A percentile compares a stretch with the other conserved stretches of the same genome.
Conservation (phyloP, 1,140 invertebrate species). For the Asbolus verrucosus region DNA sequence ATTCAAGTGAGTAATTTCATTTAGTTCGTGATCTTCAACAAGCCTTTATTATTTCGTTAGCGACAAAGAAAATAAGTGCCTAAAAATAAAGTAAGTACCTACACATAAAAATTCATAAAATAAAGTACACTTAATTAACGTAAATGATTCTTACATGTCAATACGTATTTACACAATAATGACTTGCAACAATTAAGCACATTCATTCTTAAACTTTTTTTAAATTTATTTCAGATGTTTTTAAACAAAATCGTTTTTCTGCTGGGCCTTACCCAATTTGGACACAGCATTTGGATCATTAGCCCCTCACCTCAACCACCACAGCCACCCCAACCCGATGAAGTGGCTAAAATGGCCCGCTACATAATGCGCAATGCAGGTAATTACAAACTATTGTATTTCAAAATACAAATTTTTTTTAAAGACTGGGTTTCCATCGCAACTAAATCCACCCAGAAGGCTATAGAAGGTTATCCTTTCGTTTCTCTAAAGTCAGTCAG, state of each 20-base stretch:
- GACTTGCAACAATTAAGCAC: too few relatives aligned
- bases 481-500: conserved; percentile 79
- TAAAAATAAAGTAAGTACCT: background rate
- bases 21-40: background rate
- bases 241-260: conserved; percentile 1
- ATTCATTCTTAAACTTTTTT: too few relatives aligned
- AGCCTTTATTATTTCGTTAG: too few relatives aligned
- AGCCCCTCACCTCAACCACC: conserved; percentile 46
- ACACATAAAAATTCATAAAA: background rate
- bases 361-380: conserved; percentile 65
- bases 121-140: too few relatives aligned
- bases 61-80: too few relatives aligned
- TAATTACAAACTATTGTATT: conserved; percentile 44
- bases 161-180: too few relatives aligned
- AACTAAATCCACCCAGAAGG: conserved; percentile 75
- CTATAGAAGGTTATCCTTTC: conserved; percentile 78
- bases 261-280: background rate
- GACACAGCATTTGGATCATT: background rate
- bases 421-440: conserved; percentile 80
- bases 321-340: conserved; percentile 49
- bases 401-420: conserved; percentile 50
- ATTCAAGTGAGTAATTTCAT: conserved; percentile 17
- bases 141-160: too few relatives aligned
- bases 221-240: conserved; percentile 26
- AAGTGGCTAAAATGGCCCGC: conserved; percentile 65